A percentile compares a stretch with the other conserved stretches of the same genome.
These are phyloP conservation scores for Aviceda subcristata DNA, from an alignment of 2,113 vertebrate genomes.

Conservation along the genomic window DNA sequence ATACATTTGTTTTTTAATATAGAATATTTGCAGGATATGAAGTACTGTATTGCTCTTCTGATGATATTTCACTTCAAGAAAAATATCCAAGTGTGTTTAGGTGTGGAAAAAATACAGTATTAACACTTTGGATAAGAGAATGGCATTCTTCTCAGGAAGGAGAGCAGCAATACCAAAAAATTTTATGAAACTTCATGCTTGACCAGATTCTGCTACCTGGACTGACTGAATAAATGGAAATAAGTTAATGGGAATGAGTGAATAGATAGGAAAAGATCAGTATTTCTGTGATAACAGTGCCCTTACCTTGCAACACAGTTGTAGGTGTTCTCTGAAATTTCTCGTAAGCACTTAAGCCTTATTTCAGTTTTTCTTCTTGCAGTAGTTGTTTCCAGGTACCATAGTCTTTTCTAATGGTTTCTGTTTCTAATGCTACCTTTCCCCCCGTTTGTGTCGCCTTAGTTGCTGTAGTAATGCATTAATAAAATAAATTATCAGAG, in stretches of 20 bases:
- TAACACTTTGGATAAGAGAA: background rate
- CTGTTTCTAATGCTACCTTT: background rate
- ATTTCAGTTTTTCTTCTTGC: background rate
- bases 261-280: background rate
- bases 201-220: background rate
- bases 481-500: no score
- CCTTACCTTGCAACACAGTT: background rate
- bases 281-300: background rate
- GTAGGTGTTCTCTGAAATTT: background rate
- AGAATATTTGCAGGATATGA: background rate
- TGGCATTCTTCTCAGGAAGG: background rate
- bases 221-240: background rate
- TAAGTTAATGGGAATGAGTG: background rate
- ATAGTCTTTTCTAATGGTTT: background rate
- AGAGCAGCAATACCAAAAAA: background rate
- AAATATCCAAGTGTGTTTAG: background rate
- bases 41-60: background rate
- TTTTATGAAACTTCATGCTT: background rate
- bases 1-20: background rate
- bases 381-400: background rate
- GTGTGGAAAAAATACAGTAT: background rate
- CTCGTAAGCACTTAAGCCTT: background rate
- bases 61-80: background rate
- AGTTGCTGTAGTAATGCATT: background rate
- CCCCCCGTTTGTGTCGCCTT: background rate